Evolutionary conservation across 2,888 invertebrate species (phyloP), one percentile per base, ranked within the genome.

Genomic region (Macrosoma leucophasiata): DNA sequence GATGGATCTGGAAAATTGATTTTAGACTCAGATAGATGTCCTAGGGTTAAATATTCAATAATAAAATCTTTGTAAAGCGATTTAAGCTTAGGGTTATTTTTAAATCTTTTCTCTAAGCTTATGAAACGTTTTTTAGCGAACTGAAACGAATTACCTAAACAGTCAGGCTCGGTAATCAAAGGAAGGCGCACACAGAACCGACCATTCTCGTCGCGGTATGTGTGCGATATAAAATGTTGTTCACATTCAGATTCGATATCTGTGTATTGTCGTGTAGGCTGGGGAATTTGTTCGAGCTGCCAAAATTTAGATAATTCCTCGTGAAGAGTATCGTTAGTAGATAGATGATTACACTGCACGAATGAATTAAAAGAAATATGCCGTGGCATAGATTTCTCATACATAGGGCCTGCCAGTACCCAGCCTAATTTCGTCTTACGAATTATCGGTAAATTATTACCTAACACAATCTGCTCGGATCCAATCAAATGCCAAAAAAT

Each of bases 1-100:
- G n/a, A n/a, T n/a, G n/a, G n/a, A n/a, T n/a, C n/a, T n/a, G n/a
- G n/a, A n/a, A n/a, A n/a, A 9, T 23, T 6, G 7, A 23, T 18
- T 2, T 14, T 6, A 21, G 14, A 31, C 13, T 30, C 25, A 13
- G 31, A 21, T 20, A 35, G 17, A 12, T 39, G 34, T 15, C 34
- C 34, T 24, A 34, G 22, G 1, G 29, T 13, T 4, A 23, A n/a
- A 13, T 39, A 42, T 19, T 42, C 36, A 6, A 29, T 15, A 17
- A 42, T 41, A 13, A 43, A 43, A 4, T 40, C 25, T 11, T 34
- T 20, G 25, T 43, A 40, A 10, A 29, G 13, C 2, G 9, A n/a
- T 20, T 30, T 39, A 27, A 39, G 23, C 3, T 14, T 12, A 3
- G 34, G 18, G n/a, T 28, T 25, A 15, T 26, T 31, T 4, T 13